Percentiles rank a stretch among this genome's conserved stretches.
Evolutionary conservation across 2,113 vertebrate genomes (phyloP).

Genomic region (Indri indri): DNA sequence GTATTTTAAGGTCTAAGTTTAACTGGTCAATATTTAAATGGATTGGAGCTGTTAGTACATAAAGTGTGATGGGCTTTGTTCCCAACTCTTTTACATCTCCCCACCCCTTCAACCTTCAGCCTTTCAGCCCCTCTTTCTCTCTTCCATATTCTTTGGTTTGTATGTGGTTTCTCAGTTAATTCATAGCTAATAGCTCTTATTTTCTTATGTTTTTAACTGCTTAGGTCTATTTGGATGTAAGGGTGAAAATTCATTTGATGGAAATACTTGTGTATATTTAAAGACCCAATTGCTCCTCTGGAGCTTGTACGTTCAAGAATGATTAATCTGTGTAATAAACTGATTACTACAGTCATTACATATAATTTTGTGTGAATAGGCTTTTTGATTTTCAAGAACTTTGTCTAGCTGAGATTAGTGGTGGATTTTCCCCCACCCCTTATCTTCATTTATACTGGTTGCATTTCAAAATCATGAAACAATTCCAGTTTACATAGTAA

Average conservation of each 20-base stretch:
- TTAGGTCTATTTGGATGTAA: slow-evolving; percentile 97
- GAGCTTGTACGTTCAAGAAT: slow-evolving; percentile 98
- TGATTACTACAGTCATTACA: slow-evolving; percentile 94
- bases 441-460: slow-evolving; percentile 64
- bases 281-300: slow-evolving; percentile 97
- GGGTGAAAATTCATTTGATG: slow-evolving; percentile 96
- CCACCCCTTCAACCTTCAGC: slow-evolving; percentile 45
- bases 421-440: slow-evolving; percentile 69
- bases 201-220: slow-evolving; percentile 93
- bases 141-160: slow-evolving; percentile 90
- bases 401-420: slow-evolving; percentile 81
- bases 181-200: slow-evolving; percentile 97
- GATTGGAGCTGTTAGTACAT: slow-evolving; percentile 91
- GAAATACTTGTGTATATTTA: slow-evolving; percentile 99
- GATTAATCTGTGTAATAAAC: slow-evolving; percentile 99
- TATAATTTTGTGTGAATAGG: slow-evolving; percentile 88
- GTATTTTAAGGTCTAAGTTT: slow-evolving; percentile 85
- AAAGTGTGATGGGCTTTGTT: slow-evolving; percentile 89
- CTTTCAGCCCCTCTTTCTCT: slow-evolving; percentile 61
- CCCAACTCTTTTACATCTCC: slow-evolving; percentile 80
- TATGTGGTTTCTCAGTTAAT: slow-evolving; percentile 95
- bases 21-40: slow-evolving; percentile 81
- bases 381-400: slow-evolving; percentile 85
- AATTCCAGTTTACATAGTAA: slow-evolving; percentile 76
- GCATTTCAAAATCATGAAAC: slow-evolving; percentile 78